Conservation (phyloP, 2,888 invertebrate species). For the Pheosia gnoma region DNA sequence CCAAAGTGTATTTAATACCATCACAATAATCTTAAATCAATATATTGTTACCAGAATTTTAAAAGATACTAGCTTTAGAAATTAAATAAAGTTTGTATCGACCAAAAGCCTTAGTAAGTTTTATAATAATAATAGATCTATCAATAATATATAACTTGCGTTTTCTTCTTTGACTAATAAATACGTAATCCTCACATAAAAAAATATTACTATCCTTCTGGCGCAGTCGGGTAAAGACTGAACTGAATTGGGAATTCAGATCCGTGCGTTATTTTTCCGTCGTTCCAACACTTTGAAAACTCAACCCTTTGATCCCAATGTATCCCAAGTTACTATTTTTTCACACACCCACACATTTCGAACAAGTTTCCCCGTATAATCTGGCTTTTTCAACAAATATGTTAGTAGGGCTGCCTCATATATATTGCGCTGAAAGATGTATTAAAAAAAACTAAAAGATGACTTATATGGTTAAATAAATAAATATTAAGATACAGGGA, state of each 20-base stretch:
- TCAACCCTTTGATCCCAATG: constrained; percentile 14
- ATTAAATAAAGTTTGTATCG: too few relatives aligned
- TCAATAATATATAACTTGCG: too few relatives aligned
- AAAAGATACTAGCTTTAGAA: too few relatives aligned
- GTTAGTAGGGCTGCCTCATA: constrained; percentile 21
- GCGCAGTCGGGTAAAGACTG: background rate
- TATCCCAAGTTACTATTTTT: constrained; percentile 18
- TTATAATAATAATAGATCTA: too few relatives aligned
- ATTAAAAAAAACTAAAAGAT: background rate
- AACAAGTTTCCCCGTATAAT: constrained; percentile 31
- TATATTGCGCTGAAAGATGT: background rate
- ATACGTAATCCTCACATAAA: too few relatives aligned
- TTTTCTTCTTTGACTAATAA: too few relatives aligned
- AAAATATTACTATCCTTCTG: too few relatives aligned
- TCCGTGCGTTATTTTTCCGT: constrained; percentile 10
- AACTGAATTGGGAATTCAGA: constrained; percentile 6
- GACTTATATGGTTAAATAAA: background rate
- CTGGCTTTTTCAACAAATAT: constrained; percentile 25
- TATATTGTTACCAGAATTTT: too few relatives aligned
- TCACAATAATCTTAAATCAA: too few relatives aligned
- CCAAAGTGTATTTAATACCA: too few relatives aligned
- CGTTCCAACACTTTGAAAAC: constrained; percentile 14
- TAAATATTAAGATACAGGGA: too few relatives aligned
- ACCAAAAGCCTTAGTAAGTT: too few relatives aligned
- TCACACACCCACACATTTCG: constrained; percentile 24